These are phyloP conservation scores for Heliothis peltigera DNA, from an alignment of 2,888 invertebrate species.

Conservation along the genomic window DNA sequence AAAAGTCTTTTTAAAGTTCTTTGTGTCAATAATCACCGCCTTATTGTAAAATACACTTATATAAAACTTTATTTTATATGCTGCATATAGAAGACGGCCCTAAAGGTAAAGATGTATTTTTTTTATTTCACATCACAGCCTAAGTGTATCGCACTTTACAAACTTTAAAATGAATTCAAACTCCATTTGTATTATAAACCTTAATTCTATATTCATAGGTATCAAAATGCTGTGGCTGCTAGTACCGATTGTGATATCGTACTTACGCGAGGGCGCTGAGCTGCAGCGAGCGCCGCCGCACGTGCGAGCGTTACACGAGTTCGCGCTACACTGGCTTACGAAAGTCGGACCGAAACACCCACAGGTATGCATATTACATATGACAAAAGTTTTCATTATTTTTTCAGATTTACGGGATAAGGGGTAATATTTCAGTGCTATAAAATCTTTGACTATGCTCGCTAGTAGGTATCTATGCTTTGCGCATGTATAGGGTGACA, in stretches of 20 bases:
- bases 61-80: constrained; percentile 23
- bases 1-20: too few relatives aligned
- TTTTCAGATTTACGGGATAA: too few relatives aligned
- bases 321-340: constrained; percentile 96
- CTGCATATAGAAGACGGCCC: constrained; percentile 57
- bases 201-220: constrained; percentile 88
- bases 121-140: neutral
- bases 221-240: constrained; percentile 96
- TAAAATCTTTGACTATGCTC: too few relatives aligned
- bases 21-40: constrained; percentile 20
- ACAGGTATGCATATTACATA: constrained; percentile 87
- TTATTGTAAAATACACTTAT: constrained; percentile 32
- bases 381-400: too few relatives aligned
- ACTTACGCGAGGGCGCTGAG: constrained; percentile 93
- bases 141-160: neutral
- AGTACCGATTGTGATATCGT: constrained; percentile 97
- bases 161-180: too few relatives aligned
- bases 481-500: too few relatives aligned
- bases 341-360: constrained; percentile 98
- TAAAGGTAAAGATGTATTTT: constrained; percentile 55
- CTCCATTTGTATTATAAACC: neutral
- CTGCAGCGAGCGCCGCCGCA: constrained; percentile 87
- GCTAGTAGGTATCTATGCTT: too few relatives aligned
- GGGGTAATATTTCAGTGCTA: too few relatives aligned
- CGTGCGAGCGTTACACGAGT: constrained; percentile 94